phyloP scores from a whole-genome alignment of 30 jellyfish, hydroid and myxozoan genomes.

The Pelagia noctiluca region DNA sequence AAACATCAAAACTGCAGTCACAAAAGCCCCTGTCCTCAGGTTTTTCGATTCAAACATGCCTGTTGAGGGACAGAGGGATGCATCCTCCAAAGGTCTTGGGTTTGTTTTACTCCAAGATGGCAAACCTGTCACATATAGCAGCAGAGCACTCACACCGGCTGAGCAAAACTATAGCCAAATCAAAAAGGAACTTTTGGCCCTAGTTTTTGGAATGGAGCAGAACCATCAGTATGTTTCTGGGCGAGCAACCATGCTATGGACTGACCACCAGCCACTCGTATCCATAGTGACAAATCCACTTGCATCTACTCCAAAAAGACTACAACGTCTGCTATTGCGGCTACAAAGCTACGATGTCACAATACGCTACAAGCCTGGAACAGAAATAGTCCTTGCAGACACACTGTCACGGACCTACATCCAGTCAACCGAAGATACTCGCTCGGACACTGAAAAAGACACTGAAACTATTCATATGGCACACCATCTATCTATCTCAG shows the following conservation, averaged over 20 bases:
- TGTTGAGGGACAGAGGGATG: slow-evolving; percentile 6
- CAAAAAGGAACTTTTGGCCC: neutral
- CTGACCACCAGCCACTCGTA: neutral
- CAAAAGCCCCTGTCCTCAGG: neutral
- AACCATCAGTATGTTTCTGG: neutral
- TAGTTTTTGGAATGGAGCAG: slow-evolving; percentile 1
- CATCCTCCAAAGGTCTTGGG: slow-evolving; percentile 9
- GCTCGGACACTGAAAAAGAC: slow-evolving; percentile 8
- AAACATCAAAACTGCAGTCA: neutral
- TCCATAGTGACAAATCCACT: neutral
- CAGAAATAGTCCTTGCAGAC: slow-evolving; percentile 1
- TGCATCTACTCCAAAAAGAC: neutral
- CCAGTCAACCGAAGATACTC: neutral
- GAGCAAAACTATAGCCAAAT: neutral
- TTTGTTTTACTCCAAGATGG: neutral
- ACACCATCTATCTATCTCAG: slow-evolving; percentile 1
- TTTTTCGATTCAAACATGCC: neutral
- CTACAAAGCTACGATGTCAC: slow-evolving; percentile 4
- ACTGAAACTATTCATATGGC: slow-evolving; percentile 1
- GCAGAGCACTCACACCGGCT: slow-evolving; percentile 8
- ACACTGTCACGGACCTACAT: slow-evolving; percentile 5
- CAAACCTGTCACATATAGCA: slow-evolving; percentile 1
- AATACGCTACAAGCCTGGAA: slow-evolving; percentile 2
- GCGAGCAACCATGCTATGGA: neutral
- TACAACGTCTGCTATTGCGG: slow-evolving; percentile 4